Base-by-base conservation (phyloP, 2,888 invertebrate genomes). In the Minunthozetes semirufus region DNA sequence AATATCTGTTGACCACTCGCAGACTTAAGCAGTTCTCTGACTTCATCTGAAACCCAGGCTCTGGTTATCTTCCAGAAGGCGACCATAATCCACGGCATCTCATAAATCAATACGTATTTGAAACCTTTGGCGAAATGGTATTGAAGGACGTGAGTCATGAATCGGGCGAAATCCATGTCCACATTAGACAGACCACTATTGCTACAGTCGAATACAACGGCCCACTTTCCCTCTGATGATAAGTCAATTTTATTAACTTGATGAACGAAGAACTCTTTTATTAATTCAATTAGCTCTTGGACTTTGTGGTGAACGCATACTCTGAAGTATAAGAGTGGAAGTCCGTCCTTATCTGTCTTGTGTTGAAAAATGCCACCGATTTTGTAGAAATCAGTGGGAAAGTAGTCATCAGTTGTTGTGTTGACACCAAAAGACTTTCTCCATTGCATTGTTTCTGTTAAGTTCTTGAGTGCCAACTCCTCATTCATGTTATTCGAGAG, bases 1-100 rank as follows among this genome's bases (percentile, higher is more conserved):
- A 48, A 61, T 5, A 73, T 42, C 27, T 73, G 61, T 8, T 66
- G 25, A n/a, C 59, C 59, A 22, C 22, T 48, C 2, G 73, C 73
- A 9, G 63, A 73, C n/a, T 73, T 56, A n/a, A 73, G 25, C 6
- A 25, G 11, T n/a, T 73, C 19, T 25, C n/a, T 27, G 29, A 42
- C 22, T 27, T 73, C 73, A 0, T 73, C 61, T 17, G 73, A 63
- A 1, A 73, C 22, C 73, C 73, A 73, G 13, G 22, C n/a, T 13
- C 61, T 6, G 4, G 46, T 25, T 3, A 73, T 73, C 17, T 73
- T 73, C 73, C 73, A 73, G 29, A 73, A 61, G 29, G 61, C 25
- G 2, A 27, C 19, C 63, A 73, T 22, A 46, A 73, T 61, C 73
- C 73, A 73, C 4, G 73, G 73, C 73, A 73, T 73, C 9, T 73